Base-by-base conservation (phyloP, 2,113 vertebrate species). In the Ophiodon elongatus region DNA sequence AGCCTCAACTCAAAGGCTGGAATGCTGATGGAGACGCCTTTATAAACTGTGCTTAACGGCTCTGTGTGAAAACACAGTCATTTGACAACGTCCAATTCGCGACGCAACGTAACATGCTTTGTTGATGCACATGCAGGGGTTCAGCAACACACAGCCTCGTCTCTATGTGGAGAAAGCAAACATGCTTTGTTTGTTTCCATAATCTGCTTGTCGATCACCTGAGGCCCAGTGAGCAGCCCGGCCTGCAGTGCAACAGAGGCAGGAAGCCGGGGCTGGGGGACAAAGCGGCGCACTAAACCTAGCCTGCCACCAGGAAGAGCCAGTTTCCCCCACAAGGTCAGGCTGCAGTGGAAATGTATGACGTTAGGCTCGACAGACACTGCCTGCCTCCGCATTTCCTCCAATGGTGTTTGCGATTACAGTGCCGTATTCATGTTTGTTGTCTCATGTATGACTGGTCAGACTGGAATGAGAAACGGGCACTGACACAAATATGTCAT, bases 161-260 rank as follows among this genome's bases (percentile, higher is more conserved):
- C 87, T 86, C 78, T 76, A 78, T 85, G 91, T 83, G 79, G 86
- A 85, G 88, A 90, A 85, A 89, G 92, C 93, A 95, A 94, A 94
- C 89, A 88, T 4, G 54, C 88, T 86, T 84, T 95, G 92, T 95
- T 95, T 94, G 93, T 93, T 93, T 93, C 88, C 77, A 90, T 93
- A 94, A 95, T 95, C 91, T 90, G 88, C 90, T 84, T 92, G 86
- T 89, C 74, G 72, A 93, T 95, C 94, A 94, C 91, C 92, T 91
- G 91, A 92, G 88, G 87, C 89, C 85, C 80, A 77, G 74, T 5
- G 56, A 89, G 80, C 66, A 41, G 89, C 68, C 85, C 2, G 62
- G 80, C 80, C 71, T 66, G 77, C 77, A 67, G 73, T 47, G 65
- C 62, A 71, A 73, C 88, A 91, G 87, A 88, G 89, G 89, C 93